A percentile compares a stretch with the other conserved stretches of the same genome.
These are phyloP conservation scores for Liolophura sinensis DNA, from an alignment of 1,140 invertebrate genomes.

Conservation along the genomic window DNA sequence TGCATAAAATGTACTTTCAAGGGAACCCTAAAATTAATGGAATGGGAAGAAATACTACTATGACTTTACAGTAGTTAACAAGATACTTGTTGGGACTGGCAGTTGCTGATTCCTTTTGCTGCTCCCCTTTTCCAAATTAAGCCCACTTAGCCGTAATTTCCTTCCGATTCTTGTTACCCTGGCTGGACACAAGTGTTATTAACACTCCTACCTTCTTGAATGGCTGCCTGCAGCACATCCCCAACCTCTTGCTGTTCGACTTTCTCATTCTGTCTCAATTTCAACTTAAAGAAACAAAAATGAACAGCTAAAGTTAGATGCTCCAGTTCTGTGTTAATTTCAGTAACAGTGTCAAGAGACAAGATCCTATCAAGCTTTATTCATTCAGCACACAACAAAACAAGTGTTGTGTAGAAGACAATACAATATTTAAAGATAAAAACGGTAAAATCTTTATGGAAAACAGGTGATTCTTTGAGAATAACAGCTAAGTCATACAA, in stretches of 20 bases:
- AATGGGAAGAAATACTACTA: neutral
- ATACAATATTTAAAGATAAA: no score
- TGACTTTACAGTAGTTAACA: neutral
- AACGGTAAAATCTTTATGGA: no score
- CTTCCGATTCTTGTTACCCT: neutral
- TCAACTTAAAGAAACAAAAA: slow-evolving; percentile 11
- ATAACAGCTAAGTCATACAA: no score
- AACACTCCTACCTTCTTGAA: slow-evolving; percentile 62
- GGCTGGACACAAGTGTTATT: neutral
- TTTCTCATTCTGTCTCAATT: slow-evolving; percentile 54
- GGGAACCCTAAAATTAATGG: neutral
- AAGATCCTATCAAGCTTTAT: no score
- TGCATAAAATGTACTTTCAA: neutral
- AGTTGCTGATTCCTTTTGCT: neutral
- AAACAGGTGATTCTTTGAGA: no score
- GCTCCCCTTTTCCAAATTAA: no score
- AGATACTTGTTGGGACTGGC: neutral
- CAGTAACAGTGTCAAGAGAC: no score
- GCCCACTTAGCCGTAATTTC: no score
- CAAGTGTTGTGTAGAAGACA: no score
- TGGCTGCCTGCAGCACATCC: slow-evolving; percentile 50
- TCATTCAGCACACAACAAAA: no score
- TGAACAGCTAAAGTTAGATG: neutral
- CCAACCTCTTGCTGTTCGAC: slow-evolving; percentile 45
- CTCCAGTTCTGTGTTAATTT: no score